Conservation (phyloP, 2,113 vertebrate genomes). For the Ovis canadensis region DNA sequence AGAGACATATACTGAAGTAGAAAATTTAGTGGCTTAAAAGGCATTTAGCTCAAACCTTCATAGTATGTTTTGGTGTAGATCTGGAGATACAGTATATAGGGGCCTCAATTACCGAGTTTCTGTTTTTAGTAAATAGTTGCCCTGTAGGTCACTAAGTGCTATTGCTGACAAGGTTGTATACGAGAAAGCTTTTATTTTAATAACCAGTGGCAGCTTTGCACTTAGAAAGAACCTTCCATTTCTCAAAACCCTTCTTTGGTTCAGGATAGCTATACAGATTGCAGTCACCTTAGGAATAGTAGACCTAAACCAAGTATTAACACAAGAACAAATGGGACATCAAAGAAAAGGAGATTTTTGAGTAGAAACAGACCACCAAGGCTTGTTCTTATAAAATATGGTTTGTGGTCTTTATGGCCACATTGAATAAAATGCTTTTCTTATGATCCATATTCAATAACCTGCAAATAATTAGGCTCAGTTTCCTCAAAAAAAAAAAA, state of each 20-base stretch:
- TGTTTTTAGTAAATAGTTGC: slow-evolving; percentile 67
- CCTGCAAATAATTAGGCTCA: not conserved
- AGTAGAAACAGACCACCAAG: not conserved
- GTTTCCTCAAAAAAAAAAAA: not conserved
- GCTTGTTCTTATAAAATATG: not conserved
- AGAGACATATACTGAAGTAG: slow-evolving; percentile 21
- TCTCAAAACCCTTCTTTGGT: slow-evolving; percentile 33
- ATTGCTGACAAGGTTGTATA: slow-evolving; percentile 51
- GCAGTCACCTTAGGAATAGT: not conserved
- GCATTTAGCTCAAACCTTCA: slow-evolving; percentile 43
- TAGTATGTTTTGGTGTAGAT: not conserved
- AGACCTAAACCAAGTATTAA: slow-evolving; percentile 26
- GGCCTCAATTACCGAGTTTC: slow-evolving; percentile 31
- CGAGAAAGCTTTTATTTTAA: slow-evolving; percentile 69
- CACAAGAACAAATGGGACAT: not conserved
- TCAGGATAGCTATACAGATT: not conserved
- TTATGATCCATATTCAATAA: not conserved
- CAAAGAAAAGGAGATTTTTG: slow-evolving; percentile 21
- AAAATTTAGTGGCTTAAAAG: slow-evolving; percentile 33
- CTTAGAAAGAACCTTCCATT: slow-evolving; percentile 31
- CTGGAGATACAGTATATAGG: not conserved
- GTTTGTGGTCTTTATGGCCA: not conserved
- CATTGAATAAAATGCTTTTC: not conserved
- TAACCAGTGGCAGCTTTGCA: slow-evolving; percentile 47
- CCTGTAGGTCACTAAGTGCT: slow-evolving; percentile 64